A percentile compares a stretch with the other conserved stretches of the same genome.
These are phyloP conservation scores for Drosophila acutilabella DNA, from an alignment of 2,888 invertebrate genomes.

Conservation along the genomic window DNA sequence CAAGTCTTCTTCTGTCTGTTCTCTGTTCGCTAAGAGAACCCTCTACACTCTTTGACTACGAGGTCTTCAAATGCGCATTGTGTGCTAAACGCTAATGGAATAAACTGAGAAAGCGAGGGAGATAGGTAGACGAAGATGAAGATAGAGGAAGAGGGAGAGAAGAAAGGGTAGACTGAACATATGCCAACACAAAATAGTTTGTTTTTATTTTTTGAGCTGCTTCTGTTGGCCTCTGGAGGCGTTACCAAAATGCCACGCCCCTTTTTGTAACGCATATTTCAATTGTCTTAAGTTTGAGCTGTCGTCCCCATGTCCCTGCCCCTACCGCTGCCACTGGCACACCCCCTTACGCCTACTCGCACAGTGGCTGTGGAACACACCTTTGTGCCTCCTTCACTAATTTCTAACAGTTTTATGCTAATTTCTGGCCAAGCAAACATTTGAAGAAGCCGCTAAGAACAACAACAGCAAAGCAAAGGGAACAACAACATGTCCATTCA, in stretches of 20 bases:
- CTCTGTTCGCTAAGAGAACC: too few species aligned
- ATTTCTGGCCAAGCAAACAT: slow-evolving; percentile 60
- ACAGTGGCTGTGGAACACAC: slow-evolving; percentile 11
- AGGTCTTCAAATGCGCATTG: too few species aligned
- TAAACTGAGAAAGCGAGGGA: too few species aligned
- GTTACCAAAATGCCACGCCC: slow-evolving; percentile 13
- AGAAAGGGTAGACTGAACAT: background rate
- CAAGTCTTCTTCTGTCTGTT: too few species aligned
- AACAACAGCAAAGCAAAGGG: slow-evolving; percentile 16
- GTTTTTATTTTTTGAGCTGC: background rate
- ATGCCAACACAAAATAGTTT: background rate
- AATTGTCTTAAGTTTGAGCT: slow-evolving; percentile 47
- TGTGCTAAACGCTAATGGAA: too few species aligned
- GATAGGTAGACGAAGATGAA: too few species aligned
- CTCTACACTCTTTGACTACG: too few species aligned
- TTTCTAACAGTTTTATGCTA: slow-evolving; percentile 78
- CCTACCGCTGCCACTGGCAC: background rate
- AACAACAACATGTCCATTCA: slow-evolving; percentile 39
- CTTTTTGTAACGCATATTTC: slow-evolving; percentile 48
- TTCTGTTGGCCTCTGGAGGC: slow-evolving; percentile 10
- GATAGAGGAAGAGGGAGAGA: background rate
- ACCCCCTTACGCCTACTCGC: background rate
- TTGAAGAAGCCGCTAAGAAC: slow-evolving; percentile 53
- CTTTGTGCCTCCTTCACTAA: slow-evolving; percentile 37
- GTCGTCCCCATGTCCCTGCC: background rate